Conservation (phyloP, 2,113 vertebrate species). For the Cryptotis parvus region DNA sequence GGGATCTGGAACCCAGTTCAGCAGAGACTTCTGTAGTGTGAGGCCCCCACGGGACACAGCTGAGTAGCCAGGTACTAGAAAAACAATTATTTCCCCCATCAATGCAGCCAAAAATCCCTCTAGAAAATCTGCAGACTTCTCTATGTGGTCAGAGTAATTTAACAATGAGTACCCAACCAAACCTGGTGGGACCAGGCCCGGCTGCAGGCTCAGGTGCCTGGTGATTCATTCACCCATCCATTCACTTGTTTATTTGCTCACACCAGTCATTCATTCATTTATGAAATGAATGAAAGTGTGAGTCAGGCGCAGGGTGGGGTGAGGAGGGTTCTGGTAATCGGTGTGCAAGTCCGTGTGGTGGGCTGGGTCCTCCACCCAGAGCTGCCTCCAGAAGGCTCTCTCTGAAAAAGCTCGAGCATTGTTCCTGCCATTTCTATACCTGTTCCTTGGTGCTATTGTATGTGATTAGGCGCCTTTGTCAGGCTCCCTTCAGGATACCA, state of each 20-base stretch:
- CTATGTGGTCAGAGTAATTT: background rate
- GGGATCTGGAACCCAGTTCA: too few species aligned
- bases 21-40: background rate
- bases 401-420: slow-evolving; percentile 7
- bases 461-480: slow-evolving; percentile 78
- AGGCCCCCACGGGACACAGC: background rate
- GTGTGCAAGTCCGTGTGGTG: background rate
- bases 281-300: slow-evolving; percentile 41
- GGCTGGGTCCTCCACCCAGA: background rate
- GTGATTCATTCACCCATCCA: slow-evolving; percentile 50
- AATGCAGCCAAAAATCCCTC: background rate
- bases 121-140: slow-evolving; percentile 1
- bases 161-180: background rate
- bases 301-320: slow-evolving; percentile 66
- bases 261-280: background rate
- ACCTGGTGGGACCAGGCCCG: background rate
- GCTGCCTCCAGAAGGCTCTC: background rate
- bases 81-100: background rate
- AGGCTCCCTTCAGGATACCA: slow-evolving; percentile 81
- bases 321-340: background rate
- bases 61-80: background rate
- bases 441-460: slow-evolving; percentile 55
- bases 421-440: slow-evolving; percentile 62
- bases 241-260: slow-evolving; percentile 18
- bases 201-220: background rate